Evolutionary conservation across 2,797 vertebrate genomes (phyloP).

Genomic region (Chrysocyon brachyurus): DNA sequence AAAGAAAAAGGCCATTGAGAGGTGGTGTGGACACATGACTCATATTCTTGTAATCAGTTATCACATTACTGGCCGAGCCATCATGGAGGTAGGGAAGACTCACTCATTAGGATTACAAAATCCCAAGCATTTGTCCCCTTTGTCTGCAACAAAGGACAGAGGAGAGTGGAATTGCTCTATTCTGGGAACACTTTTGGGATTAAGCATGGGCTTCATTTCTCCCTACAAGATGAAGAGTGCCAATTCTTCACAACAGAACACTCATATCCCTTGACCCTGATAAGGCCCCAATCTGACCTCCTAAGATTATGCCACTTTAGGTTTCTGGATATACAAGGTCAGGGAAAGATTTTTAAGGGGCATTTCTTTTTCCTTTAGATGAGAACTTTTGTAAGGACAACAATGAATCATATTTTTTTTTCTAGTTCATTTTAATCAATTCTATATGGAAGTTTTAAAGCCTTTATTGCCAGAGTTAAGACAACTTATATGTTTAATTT

Average conservation of each 20-base stretch:
- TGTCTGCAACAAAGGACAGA: not conserved
- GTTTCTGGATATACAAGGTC: not conserved
- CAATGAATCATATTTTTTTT: not conserved
- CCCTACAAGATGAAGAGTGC: not conserved
- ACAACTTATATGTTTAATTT: not conserved
- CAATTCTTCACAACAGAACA: not conserved
- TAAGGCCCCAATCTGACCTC: not conserved
- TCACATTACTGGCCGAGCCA: not conserved
- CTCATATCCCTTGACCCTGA: not conserved
- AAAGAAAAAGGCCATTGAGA: not conserved
- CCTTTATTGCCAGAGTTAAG: not conserved
- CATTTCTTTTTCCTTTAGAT: not conserved
- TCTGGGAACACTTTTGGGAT: not conserved
- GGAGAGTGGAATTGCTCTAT: not conserved
- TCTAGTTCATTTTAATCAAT: not conserved
- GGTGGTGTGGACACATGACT: accelerated
- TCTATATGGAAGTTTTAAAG: not conserved
- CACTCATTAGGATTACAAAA: not conserved
- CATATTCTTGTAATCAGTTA: not conserved
- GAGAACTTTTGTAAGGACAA: not conserved
- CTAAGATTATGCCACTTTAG: not conserved
- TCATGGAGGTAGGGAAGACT: not conserved
- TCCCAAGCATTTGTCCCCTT: not conserved
- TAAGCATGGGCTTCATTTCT: not conserved
- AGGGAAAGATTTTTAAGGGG: not conserved